Base-by-base conservation (phyloP, 2,888 invertebrate genomes). In the Harpagoxenus sublaevis region DNA sequence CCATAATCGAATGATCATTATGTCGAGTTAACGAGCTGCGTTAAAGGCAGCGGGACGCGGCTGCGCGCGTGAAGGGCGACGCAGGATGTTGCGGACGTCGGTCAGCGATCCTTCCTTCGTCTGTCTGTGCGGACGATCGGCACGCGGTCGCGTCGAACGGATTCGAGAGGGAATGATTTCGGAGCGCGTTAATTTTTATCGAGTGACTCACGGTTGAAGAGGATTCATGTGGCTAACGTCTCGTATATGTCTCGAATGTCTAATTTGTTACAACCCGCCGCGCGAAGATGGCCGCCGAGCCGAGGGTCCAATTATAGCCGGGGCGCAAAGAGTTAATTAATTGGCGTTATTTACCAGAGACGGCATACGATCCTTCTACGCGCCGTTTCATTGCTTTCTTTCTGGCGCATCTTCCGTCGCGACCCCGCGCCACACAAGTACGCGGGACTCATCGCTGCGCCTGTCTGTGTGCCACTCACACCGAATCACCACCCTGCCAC, bases 1-100 rank as follows among this genome's bases (percentile, higher is more conserved):
- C 92, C 92, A 92, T 94, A 94, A 94, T 93, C 94, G 93, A 94
- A 94, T 94, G 92, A 94, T 94, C 94, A 94, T 94, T 94, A 93
- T 92, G 93, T 91, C 90, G 91, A 91, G 85, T 93, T 94, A 94
- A 94, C 94, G 93, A 93, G 92, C 86, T 75, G 90, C 92, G 89
- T 91, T 92, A 92, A 91, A 91, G 91, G 88, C 84, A 84, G 48
- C 48, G 84, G 86, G 42, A 82, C 51, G 73, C 66, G 35, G 77
- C 70, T 45, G 65, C 55, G 57, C 53, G 39, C 35, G 57, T 45
- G 55, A 51, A 79, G 77, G n/a, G 68, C 60, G 23, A 48, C 18
- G 71, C 23, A 12, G 35, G 66, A 9, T 60, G 75, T 35, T 51
- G 62, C 51, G 75, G 39, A 18, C 57, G 35, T 45, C 23, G 45